Evolutionary conservation across 2,113 vertebrate species (phyloP).

Genomic region (Caloenas nicobarica): DNA sequence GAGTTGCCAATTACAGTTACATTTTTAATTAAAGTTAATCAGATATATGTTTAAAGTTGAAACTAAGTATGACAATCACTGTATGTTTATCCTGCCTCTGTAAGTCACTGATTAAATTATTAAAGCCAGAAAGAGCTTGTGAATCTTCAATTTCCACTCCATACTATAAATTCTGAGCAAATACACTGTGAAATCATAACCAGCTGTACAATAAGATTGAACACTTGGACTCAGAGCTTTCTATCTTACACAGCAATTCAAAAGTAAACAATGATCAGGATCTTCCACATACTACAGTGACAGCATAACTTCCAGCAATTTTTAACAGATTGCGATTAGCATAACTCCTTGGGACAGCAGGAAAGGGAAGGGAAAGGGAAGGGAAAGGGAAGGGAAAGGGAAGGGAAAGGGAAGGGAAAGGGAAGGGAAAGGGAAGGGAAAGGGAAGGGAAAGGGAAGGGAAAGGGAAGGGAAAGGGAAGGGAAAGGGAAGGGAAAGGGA

Average conservation of each 20-base stretch:
- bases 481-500: no score
- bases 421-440: no score
- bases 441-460: no score
- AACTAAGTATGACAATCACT: neutral
- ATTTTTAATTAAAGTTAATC: neutral
- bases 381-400: no score
- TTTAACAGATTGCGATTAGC: rapidly evolving
- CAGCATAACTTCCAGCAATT: neutral
- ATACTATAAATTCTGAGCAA: neutral
- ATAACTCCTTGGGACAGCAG: neutral
- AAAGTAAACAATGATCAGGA: neutral
- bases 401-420: no score
- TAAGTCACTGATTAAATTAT: neutral
- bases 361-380: neutral
- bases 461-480: no score
- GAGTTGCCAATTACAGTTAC: neutral
- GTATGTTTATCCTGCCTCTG: neutral
- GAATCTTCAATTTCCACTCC: neutral
- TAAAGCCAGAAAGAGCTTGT: neutral
- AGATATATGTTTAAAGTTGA: neutral
- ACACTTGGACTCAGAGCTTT: neutral
- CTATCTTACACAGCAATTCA: neutral
- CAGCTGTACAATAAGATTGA: neutral
- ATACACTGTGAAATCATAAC: neutral
- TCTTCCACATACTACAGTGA: neutral